Evolutionary conservation across 2,797 vertebrate genomes (phyloP).

Genomic region (Spheniscus humboldti): DNA sequence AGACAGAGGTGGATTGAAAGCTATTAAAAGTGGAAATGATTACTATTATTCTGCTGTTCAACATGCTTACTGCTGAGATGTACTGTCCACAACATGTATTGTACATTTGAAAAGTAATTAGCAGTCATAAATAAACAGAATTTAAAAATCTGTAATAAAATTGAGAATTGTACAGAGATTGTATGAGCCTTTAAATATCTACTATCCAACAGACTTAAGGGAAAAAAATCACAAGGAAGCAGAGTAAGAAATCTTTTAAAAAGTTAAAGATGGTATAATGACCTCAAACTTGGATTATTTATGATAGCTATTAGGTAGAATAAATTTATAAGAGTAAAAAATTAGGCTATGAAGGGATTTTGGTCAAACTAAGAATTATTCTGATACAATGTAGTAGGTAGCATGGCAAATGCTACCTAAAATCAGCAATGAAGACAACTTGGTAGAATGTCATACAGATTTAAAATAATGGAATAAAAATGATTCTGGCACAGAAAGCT

Average conservation of each 20-base stretch:
- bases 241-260: background rate
- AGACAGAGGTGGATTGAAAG: rapidly evolving
- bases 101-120: background rate
- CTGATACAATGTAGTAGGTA: background rate
- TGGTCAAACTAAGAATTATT: background rate
- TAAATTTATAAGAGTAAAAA: background rate
- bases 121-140: background rate
- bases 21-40: background rate
- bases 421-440: background rate
- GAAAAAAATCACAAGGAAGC: background rate
- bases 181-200: background rate
- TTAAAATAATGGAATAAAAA: background rate
- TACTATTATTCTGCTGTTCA: background rate
- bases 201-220: background rate
- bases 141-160: background rate
- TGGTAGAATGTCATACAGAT: background rate
- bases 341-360: background rate
- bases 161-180: background rate
- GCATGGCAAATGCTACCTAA: background rate
- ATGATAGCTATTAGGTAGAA: background rate
- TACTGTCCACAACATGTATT: background rate
- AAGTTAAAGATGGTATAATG: background rate
- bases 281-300: background rate
- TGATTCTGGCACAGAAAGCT: background rate
- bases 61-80: background rate